phyloP scores from a whole-genome alignment of 2,797 vertebrate species.

The Chrosomus eos region DNA sequence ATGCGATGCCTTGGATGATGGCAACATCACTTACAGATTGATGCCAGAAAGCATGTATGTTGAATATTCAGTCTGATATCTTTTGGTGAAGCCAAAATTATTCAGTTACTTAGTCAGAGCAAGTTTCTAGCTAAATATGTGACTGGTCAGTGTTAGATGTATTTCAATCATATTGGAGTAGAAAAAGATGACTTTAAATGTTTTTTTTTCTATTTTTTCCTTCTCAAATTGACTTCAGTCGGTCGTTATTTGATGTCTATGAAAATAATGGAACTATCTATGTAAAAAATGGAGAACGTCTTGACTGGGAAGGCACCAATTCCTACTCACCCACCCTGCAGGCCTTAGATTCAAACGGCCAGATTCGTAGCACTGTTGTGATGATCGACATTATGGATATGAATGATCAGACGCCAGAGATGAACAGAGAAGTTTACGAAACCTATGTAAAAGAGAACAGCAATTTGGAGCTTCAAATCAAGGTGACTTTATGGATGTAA shows the following conservation, averaged over 20 bases:
- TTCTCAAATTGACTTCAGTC: conserved; percentile 67
- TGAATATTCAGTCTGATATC: neutral
- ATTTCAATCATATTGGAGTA: neutral
- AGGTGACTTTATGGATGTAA: conserved; percentile 63
- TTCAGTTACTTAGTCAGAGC: neutral
- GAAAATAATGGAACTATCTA: conserved; percentile 71
- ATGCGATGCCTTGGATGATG: conserved; percentile 82
- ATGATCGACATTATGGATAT: conserved; percentile 84
- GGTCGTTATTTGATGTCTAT: conserved; percentile 76
- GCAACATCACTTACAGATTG: conserved; percentile 83
- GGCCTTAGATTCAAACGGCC: conserved; percentile 78
- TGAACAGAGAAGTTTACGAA: conserved; percentile 77
- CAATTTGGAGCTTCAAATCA: conserved; percentile 59
- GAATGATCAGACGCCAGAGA: conserved; percentile 81
- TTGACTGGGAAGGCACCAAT: conserved; percentile 85
- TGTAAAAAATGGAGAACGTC: conserved; percentile 69
- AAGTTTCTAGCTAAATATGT: neutral
- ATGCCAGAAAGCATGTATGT: conserved; percentile 86
- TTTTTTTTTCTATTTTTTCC: conserved; percentile 39
- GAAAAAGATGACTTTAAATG: neutral
- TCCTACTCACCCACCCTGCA: conserved; percentile 84
- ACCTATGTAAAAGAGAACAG: conserved; percentile 78
- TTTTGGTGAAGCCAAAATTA: neutral
- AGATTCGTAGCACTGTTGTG: conserved; percentile 76
- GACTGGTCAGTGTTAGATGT: neutral